Percentiles rank a stretch among this genome's conserved stretches.
phyloP scores from a whole-genome alignment of 2,888 invertebrate species.

The Lasioglossum zephyrum region DNA sequence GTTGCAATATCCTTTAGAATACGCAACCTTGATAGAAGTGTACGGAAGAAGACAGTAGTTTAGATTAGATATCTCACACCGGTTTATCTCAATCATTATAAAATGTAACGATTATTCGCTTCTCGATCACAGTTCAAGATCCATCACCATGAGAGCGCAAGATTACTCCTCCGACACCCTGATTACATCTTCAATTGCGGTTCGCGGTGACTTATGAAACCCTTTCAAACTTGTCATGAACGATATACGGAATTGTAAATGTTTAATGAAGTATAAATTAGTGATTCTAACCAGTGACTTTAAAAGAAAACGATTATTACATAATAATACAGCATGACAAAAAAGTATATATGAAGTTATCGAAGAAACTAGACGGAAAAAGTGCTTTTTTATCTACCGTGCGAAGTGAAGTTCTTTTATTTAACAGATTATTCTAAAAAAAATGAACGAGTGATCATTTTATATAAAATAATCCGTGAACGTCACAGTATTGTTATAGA shows the following conservation, averaged over 20 bases:
- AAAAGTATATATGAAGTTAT: background rate
- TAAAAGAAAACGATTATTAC: background rate
- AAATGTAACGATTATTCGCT: constrained; percentile 1
- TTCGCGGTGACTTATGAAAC: background rate
- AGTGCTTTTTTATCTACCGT: background rate
- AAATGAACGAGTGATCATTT: background rate
- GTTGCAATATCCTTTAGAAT: background rate
- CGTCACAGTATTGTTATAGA: background rate
- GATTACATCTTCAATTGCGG: background rate
- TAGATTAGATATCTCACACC: constrained; percentile 47
- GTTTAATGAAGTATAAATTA: background rate
- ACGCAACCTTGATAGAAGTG: constrained; percentile 5
- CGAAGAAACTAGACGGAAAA: background rate
- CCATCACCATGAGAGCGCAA: background rate
- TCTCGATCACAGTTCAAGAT: background rate
- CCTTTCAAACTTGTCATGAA: background rate
- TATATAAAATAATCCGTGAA: background rate
- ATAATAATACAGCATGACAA: background rate
- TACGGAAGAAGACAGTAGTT: background rate
- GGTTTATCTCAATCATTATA: background rate
- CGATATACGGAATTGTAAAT: background rate
- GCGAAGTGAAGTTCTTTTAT: background rate
- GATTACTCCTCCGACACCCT: background rate
- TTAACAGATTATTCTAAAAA: background rate
- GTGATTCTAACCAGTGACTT: background rate